Evolutionary conservation across 2,888 invertebrate genomes (phyloP).

Genomic region (Stictocephala bisonia): DNA sequence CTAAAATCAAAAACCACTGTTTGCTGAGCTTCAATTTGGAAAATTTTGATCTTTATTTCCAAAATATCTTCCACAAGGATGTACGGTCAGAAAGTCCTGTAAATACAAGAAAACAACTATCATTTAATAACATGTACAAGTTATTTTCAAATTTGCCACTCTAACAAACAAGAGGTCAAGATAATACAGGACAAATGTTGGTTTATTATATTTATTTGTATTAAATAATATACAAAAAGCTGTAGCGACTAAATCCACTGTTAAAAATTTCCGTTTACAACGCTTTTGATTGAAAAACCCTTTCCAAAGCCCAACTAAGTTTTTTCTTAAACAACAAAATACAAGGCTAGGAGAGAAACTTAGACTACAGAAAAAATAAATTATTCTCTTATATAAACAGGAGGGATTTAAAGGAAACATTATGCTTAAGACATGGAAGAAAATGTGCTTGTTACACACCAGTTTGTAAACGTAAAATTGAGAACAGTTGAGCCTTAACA

Average conservation of each 20-base stretch:
- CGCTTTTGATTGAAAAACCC: constrained; percentile 84
- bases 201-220: constrained; percentile 50
- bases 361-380: constrained; percentile 1
- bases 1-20: constrained; percentile 58
- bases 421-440: not conserved
- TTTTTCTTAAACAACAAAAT: constrained; percentile 72
- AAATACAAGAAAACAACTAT: constrained; percentile 64
- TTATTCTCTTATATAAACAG: not conserved
- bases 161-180: constrained; percentile 32
- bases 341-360: constrained; percentile 45
- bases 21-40: constrained; percentile 63
- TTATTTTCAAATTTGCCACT: constrained; percentile 48
- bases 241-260: constrained; percentile 48
- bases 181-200: constrained; percentile 5
- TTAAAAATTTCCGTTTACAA: constrained; percentile 69
- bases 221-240: constrained; percentile 46
- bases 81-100: constrained; percentile 64
- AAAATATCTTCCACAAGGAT: constrained; percentile 63
- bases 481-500: constrained; percentile 16
- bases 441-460: not conserved
- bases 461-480: constrained; percentile 38
- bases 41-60: constrained; percentile 65
- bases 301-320: constrained; percentile 84
- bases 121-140: constrained; percentile 45
- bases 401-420: not conserved